Evolutionary conservation across 2,888 invertebrate genomes (phyloP).

Genomic region (Scelioninae gen. 1): DNA sequence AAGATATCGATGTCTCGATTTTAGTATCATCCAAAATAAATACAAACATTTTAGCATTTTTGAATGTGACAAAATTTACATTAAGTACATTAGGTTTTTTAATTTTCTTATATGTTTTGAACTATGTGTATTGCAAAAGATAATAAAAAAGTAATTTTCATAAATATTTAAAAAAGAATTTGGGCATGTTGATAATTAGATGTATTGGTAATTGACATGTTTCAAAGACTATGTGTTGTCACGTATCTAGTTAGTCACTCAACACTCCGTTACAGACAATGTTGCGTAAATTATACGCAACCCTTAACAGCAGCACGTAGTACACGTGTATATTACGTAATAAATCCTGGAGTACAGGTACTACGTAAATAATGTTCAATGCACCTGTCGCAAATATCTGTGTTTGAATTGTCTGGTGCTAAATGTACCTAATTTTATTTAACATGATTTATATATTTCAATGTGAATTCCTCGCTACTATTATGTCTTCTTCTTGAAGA

Average conservation of each 20-base stretch:
- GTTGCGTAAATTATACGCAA: conserved; percentile 61
- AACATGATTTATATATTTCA: conserved; percentile 44
- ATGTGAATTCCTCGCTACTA: conserved; percentile 29
- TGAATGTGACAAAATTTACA: no score
- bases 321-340: conserved; percentile 58
- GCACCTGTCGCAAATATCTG: conserved; percentile 58
- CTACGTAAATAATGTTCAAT: conserved; percentile 60
- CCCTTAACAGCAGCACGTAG: conserved; percentile 51
- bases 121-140: no score
- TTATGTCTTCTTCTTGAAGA: conserved; percentile 9
- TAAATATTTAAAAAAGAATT: no score
- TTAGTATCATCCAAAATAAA: no score
- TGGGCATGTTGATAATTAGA: no score
- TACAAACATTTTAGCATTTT: no score
- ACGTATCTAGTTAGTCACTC: conserved; percentile 43
- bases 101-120: no score
- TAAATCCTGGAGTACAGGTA: conserved; percentile 51
- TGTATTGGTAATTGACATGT: conserved; percentile 31
- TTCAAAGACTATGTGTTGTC: conserved; percentile 29
- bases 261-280: conserved; percentile 50
- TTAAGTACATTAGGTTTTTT: no score
- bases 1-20: conserved; percentile 9
- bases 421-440: conserved; percentile 60
- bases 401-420: conserved; percentile 55
- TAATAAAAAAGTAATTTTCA: no score